Evolutionary conservation across 2,113 vertebrate species (phyloP), one percentile per base, ranked within the genome.

Genomic region (Brachyhypopomus occidentalis): DNA sequence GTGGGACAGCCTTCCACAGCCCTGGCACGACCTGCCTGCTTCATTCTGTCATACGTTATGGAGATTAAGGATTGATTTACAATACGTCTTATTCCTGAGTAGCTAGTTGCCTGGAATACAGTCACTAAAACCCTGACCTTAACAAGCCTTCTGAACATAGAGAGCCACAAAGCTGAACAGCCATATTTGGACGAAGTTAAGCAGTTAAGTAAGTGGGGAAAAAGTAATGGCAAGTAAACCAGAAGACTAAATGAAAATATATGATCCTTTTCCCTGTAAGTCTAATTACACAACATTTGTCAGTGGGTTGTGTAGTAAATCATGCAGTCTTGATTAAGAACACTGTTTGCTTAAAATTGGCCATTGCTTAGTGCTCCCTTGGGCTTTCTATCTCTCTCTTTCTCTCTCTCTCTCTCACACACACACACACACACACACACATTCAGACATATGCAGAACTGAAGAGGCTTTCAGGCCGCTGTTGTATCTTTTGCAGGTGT

Each of bases 391-490:
- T 25, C 48, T n/a, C 58, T 56, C 45, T 59, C 55, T 59, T 78
- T 89, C 85, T 88, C 86, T 91, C 85, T 86, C 86, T 52, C 45
- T 52, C 45, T 52, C 41, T 45, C 41, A 4, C 41, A 4, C 41
- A 4, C 41, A 4, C 41, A 4, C 41, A 45, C 41, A 45, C 41
- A 45, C 41, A 45, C 41, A 45, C 41, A 45, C 45, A 52, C 45
- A 52, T 14, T 2, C 45, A 52, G 9, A 52, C 3, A 41, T 9
- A 41, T 9, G 9, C 5, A 41, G 5, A 7, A 41, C 45, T 14
- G 12, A 52, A 12, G 45, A 52, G 8, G 12, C 45, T 14, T 52
- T 52, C 12, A 52, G 45, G 45, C 12, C 14, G 45, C 45, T 14
- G 12, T 52, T 3, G 1, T 52, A 14, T 52, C 45, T 52, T 52